Conservation (phyloP, 2,888 invertebrate genomes). For the Belgica antarctica region DNA sequence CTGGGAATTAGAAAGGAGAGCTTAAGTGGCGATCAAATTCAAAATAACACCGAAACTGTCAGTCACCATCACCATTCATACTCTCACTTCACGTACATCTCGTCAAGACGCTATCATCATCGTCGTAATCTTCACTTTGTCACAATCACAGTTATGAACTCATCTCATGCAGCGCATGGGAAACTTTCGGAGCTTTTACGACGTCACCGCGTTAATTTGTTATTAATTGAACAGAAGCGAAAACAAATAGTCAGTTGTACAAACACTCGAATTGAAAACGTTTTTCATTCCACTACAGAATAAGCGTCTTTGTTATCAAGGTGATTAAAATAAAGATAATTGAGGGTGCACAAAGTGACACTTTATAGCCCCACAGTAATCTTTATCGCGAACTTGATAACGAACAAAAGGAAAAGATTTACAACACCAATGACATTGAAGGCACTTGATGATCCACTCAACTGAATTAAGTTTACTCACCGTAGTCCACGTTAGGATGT, state of each 20-base stretch:
- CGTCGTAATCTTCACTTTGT: not conserved
- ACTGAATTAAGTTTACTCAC: constrained; percentile 56
- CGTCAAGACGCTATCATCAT: not conserved
- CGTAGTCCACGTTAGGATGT: constrained; percentile 77
- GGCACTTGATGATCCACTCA: not conserved
- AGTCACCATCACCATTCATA: not conserved
- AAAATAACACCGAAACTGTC: not conserved
- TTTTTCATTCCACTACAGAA: too few relatives aligned
- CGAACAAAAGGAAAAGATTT: not conserved
- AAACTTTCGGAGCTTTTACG: not conserved
- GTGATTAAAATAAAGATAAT: not conserved
- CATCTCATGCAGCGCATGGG: not conserved
- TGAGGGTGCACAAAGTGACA: not conserved
- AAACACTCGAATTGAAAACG: not conserved
- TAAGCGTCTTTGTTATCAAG: not conserved
- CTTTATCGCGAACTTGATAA: not conserved
- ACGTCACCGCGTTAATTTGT: too few relatives aligned
- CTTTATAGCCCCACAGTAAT: too few relatives aligned
- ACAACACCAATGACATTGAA: not conserved
- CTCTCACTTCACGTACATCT: too few relatives aligned
- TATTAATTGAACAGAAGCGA: too few relatives aligned
- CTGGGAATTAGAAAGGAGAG: constrained; percentile 55
- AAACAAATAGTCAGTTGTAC: not conserved
- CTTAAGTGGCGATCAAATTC: not conserved
- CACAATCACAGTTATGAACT: not conserved